Evolutionary conservation across 2,888 invertebrate genomes (phyloP).

Genomic region (Drosophila setosimentum): DNA sequence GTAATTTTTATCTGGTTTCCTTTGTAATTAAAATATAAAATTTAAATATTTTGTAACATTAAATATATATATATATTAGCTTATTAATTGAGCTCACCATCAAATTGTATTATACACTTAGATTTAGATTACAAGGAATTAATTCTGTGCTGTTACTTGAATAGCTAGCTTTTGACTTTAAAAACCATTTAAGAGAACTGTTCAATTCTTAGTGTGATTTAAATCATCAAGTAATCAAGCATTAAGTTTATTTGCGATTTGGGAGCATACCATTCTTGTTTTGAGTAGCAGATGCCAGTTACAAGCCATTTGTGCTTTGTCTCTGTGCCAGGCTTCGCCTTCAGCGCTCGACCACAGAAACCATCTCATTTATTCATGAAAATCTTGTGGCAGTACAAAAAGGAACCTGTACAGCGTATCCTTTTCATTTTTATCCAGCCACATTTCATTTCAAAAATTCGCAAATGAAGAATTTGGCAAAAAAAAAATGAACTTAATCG

Average conservation of each 20-base stretch:
- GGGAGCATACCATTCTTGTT: conserved; percentile 15
- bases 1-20: neutral
- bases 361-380: conserved; percentile 79
- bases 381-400: conserved; percentile 69
- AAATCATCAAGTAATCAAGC: neutral
- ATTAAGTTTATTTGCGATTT: conserved; percentile 13
- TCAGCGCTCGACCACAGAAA: conserved; percentile 68
- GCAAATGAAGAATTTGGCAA: conserved; percentile 7
- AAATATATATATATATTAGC: neutral
- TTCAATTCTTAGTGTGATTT: neutral
- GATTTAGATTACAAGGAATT: neutral
- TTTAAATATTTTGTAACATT: neutral
- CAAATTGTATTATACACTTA: neutral
- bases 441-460: conserved; percentile 71
- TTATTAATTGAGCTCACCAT: neutral
- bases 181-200: neutral
- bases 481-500: conserved; percentile 18
- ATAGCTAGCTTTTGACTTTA: neutral
- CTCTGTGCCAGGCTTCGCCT: conserved; percentile 50
- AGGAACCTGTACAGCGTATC: conserved; percentile 70
- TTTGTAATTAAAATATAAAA: neutral
- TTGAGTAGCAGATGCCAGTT: conserved; percentile 58
- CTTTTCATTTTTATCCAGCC: conserved; percentile 75
- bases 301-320: conserved; percentile 39
- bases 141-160: neutral